Evolutionary conservation across 2,113 vertebrate genomes (phyloP).

Genomic region (Probosciger aterrimus): DNA sequence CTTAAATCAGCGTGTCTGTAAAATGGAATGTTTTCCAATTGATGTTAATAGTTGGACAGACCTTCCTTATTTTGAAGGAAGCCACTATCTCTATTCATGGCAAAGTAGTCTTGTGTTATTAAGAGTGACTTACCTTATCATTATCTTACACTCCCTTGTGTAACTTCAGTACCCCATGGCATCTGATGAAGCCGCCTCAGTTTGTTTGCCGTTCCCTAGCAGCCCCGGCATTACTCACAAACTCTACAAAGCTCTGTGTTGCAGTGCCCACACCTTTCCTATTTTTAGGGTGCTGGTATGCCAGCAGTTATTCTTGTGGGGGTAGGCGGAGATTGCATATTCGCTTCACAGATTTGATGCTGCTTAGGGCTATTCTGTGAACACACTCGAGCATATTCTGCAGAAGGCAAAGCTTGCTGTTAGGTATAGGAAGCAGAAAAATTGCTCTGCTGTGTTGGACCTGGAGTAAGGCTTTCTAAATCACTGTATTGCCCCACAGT

Average conservation of each 20-base stretch:
- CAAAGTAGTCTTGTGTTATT: neutral
- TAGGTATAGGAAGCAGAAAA: neutral
- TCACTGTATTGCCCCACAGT: neutral
- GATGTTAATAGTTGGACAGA: neutral
- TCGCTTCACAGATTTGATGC: neutral
- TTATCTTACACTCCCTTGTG: neutral
- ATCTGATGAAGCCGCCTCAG: neutral
- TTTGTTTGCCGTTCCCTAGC: conserved; percentile 50
- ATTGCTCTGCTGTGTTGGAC: neutral
- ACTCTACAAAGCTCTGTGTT: neutral
- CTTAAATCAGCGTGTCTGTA: neutral
- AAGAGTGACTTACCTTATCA: neutral
- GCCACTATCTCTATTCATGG: neutral
- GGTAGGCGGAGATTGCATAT: neutral
- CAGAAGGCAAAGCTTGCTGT: neutral
- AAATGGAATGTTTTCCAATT: neutral
- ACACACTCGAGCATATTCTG: neutral
- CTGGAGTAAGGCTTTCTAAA: neutral
- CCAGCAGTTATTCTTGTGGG: neutral
- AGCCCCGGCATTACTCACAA: conserved; percentile 9
- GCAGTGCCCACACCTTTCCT: conserved; percentile 48
- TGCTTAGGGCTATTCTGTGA: neutral
- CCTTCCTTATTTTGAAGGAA: neutral
- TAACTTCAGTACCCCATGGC: neutral
- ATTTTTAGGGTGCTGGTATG: neutral